Evolutionary conservation across 2,888 invertebrate species (phyloP), one percentile per base, ranked within the genome.

Genomic region (Sisyra nigra): DNA sequence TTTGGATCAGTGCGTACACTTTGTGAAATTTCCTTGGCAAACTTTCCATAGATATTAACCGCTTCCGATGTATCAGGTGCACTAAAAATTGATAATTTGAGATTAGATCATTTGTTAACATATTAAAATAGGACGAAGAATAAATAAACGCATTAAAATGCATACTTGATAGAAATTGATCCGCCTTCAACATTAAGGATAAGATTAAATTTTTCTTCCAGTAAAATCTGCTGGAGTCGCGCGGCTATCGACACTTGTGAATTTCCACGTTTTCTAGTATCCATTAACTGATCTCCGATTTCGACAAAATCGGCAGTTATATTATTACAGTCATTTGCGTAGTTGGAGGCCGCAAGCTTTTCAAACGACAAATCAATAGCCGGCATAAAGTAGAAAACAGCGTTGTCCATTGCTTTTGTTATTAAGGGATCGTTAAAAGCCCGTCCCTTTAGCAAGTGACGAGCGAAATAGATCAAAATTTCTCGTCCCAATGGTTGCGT

Each of bases 401-500:
- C 68, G 48, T 76, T 76, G 40, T 80, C 66, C 4, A 93, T 57
- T 10, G 93, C 60, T 14, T 63, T 61, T 33, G 67, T 57, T 48
- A 85, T 75, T 1, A 68, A 58, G 0, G 78, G 76, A 53, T 89
- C 79, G 18, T 75, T 75, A 42, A 76, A 67, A 36, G 68, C 63
- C 56, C 80, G 74, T 0, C 85, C 89, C 42, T 71, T 74, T 17
- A 81, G 61, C 14, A 93, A 62, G 63, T 93, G 92, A 0, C 86
- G 72, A 0, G 84, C 83, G 51, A 94, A 69, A 60, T 91, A 80
- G 1, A 91, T 55, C 1, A 82, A 63, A 46, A 94, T 67, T 61
- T 94, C 93, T 42, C 91, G 74, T 0, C 91, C 89, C 11, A 85
- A 65, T 0, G 87, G 85, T 55, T 92, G 82, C 1, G 81, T 76